These are phyloP conservation scores for Octodonta nipae DNA, from an alignment of 2,888 invertebrate genomes.

Conservation along the genomic window DNA sequence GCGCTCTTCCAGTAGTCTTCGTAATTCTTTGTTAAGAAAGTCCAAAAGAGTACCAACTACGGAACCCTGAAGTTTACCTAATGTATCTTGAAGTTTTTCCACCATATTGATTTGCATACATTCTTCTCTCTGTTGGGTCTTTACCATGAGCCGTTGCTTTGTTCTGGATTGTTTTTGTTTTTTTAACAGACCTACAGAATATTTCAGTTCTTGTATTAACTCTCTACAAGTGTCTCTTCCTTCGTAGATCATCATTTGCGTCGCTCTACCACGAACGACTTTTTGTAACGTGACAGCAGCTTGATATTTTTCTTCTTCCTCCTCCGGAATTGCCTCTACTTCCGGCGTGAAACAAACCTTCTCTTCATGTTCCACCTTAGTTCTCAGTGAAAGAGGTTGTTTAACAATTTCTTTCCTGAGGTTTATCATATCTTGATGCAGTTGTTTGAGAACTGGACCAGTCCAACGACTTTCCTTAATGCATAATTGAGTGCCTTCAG, in stretches of 20 bases:
- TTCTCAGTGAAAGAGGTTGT: conserved; percentile 19
- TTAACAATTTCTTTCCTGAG: neutral
- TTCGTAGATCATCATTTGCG: conserved; percentile 60
- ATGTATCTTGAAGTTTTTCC: conserved; percentile 44
- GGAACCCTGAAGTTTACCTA: conserved; percentile 58
- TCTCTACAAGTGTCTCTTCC: conserved; percentile 56
- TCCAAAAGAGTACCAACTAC: conserved; percentile 59
- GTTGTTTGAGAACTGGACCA: conserved; percentile 43
- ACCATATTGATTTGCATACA: conserved; percentile 27
- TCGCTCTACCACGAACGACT: conserved; percentile 54
- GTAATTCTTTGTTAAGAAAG: conserved; percentile 64
- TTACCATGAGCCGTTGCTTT: conserved; percentile 24
- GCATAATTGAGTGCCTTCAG: conserved; percentile 34
- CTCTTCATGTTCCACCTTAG: conserved; percentile 17
- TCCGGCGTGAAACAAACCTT: conserved; percentile 23
- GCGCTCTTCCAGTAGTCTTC: conserved; percentile 62
- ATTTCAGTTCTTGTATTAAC: conserved; percentile 57
- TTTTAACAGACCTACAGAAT: conserved; percentile 50
- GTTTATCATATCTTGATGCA: conserved; percentile 44
- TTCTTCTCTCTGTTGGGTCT: conserved; percentile 29
- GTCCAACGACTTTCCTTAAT: conserved; percentile 52
- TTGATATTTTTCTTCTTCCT: conserved; percentile 38
- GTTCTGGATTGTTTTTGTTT: conserved; percentile 36
- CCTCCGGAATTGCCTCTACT: conserved; percentile 24
- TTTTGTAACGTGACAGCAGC: conserved; percentile 50